Conservation (phyloP, 2,113 vertebrate species). For the Pica pica region DNA sequence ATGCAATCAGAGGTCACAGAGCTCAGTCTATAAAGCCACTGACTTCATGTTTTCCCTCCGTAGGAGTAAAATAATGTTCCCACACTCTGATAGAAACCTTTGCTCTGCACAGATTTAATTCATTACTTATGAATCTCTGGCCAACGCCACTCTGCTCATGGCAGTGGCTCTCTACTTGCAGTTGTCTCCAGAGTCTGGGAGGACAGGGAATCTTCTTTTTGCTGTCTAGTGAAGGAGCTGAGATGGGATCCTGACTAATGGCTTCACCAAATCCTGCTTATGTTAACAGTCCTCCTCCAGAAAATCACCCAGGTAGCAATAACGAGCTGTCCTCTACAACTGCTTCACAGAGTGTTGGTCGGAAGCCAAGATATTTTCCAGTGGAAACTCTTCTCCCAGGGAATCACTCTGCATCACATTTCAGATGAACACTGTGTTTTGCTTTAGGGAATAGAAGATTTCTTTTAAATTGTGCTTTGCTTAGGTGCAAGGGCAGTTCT, state of each 20-base stretch:
- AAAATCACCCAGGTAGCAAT: background rate
- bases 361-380: background rate
- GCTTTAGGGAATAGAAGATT: background rate
- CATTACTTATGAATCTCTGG: slow-evolving; percentile 55
- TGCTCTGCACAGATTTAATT: slow-evolving; percentile 60
- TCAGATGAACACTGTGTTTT: background rate
- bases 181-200: fast-evolving
- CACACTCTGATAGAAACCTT: slow-evolving; percentile 45
- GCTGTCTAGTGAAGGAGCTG: background rate
- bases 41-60: slow-evolving; percentile 30
- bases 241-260: background rate
- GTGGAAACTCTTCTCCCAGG: slow-evolving; percentile 17
- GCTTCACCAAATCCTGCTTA: background rate
- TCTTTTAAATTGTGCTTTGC: background rate
- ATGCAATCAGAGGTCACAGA: background rate
- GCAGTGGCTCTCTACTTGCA: background rate
- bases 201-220: background rate
- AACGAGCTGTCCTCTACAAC: background rate
- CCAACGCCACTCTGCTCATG: background rate
- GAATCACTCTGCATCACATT: background rate
- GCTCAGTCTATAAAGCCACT: background rate
- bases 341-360: background rate
- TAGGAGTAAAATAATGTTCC: slow-evolving; percentile 41
- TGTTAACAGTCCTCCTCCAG: background rate
- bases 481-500: background rate